Evolutionary conservation across 1,140 invertebrate species (phyloP), one percentile per base, ranked within the genome.

Genomic region (Drosophila sucinea): DNA sequence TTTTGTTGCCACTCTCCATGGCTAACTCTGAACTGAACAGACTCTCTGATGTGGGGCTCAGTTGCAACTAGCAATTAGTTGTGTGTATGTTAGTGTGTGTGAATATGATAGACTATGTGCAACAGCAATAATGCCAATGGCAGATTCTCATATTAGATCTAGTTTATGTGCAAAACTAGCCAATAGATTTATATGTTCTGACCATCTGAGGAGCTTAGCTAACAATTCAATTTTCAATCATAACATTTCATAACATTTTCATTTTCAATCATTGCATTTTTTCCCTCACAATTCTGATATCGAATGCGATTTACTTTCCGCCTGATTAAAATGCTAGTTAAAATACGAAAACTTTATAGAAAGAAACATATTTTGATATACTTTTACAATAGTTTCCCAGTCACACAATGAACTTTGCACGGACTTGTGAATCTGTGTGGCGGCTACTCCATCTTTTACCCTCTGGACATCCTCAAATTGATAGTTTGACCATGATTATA

Each of bases 1-100:
- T 87, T 86, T 86, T 83, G 84, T 87, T 83, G 84, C 82, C 68
- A 78, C 67, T 81, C 67, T 81, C 67, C 76, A 67, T 68, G 65
- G 44, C 67, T 73, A 85, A 79, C 70, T 77, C 78, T 70, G 66
- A 70, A 74, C 67, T 66, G 73, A 67, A 3, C 32, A 57, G 62
- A 38, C 61, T 58, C 35, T 33, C 23, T 60, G 29, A 17, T 33
- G 30, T 6, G 57, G n/a, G 30, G 23, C 60, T 51, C 27, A 54
- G 54, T 75, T 79, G 44, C 47, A 72, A 77, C 81, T 82, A 73
- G 67, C 83, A 86, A 87, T 87, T 87, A 77, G 65, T 67, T 17
- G 17, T 17, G 17, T 17, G 17, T 17, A 0, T 17, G 17, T 17
- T 0, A 0, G 17, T 17, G 17, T 73, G 73, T 84, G 63, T 79